Evolutionary conservation across 2,113 vertebrate species (phyloP).

Genomic region (Mixornis gularis): DNA sequence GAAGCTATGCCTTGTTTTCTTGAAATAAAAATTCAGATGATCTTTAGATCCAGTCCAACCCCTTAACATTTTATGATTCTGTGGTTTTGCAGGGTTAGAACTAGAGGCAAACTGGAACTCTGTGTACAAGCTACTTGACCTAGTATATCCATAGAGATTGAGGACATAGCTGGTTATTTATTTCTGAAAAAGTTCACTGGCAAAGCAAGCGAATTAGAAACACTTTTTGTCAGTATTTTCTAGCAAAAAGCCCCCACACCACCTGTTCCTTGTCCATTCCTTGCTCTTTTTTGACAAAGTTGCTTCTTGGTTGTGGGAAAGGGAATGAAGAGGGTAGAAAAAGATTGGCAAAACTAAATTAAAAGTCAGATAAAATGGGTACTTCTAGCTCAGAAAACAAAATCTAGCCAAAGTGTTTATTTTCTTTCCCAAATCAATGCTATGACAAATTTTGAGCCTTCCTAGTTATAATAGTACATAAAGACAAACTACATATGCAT

Average conservation of each 20-base stretch:
- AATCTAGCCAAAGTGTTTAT: not conserved
- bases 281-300: not conserved
- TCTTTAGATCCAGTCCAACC: not conserved
- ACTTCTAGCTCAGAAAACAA: not conserved
- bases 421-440: not conserved
- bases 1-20: not conserved
- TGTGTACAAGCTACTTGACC: not conserved
- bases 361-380: not conserved
- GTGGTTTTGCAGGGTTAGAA: not conserved
- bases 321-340: not conserved
- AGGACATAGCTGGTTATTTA: not conserved
- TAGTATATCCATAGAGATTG: not conserved
- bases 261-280: not conserved
- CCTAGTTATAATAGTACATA: not conserved
- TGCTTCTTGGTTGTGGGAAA: not conserved
- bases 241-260: not conserved
- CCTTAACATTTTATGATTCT: not conserved
- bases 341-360: not conserved
- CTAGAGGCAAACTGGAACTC: not conserved
- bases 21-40: not conserved
- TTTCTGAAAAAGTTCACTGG: not conserved
- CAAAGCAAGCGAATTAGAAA: not conserved
- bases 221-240: not conserved
- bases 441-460: not conserved
- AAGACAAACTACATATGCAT: not conserved